A percentile compares a stretch with the other conserved stretches of the same genome.
phyloP scores from a whole-genome alignment of 2,113 vertebrate genomes.

The Serinus canaria region DNA sequence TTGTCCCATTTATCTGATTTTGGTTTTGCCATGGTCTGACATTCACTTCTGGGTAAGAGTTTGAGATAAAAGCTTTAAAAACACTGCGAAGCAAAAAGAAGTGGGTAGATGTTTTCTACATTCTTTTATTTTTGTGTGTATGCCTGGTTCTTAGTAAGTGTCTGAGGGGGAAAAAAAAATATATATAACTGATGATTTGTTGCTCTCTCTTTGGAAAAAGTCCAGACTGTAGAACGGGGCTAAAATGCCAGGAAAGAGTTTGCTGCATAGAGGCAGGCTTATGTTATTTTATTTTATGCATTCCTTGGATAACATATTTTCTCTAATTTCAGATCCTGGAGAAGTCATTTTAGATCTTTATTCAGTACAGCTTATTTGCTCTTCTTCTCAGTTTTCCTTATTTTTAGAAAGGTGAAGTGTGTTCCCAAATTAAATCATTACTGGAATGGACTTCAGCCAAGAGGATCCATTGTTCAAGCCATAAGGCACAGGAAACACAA shows the following conservation, averaged over 20 bases:
- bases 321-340: background rate
- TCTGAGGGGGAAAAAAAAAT: background rate
- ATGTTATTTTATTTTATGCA: background rate
- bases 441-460: conserved; percentile 50
- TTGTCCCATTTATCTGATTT: background rate
- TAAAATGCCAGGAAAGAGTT: conserved; percentile 20
- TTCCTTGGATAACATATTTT: background rate
- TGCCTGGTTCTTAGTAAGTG: conserved; percentile 14
- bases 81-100: background rate
- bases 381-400: conserved; percentile 42
- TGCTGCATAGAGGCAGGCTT: background rate
- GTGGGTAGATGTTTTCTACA: conserved; percentile 28
- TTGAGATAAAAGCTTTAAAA: conserved; percentile 27
- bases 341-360: conserved; percentile 24
- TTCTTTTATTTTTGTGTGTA: conserved; percentile 20
- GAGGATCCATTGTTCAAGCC: background rate
- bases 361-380: background rate
- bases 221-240: background rate
- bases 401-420: conserved; percentile 55
- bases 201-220: conserved; percentile 24
- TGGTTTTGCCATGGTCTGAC: background rate
- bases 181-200: background rate
- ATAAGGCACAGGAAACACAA: conserved; percentile 3
- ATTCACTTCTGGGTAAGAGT: background rate
- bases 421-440: conserved; percentile 27